Conservation (phyloP, 2,113 vertebrate genomes). For the Amazona guildingii region DNA sequence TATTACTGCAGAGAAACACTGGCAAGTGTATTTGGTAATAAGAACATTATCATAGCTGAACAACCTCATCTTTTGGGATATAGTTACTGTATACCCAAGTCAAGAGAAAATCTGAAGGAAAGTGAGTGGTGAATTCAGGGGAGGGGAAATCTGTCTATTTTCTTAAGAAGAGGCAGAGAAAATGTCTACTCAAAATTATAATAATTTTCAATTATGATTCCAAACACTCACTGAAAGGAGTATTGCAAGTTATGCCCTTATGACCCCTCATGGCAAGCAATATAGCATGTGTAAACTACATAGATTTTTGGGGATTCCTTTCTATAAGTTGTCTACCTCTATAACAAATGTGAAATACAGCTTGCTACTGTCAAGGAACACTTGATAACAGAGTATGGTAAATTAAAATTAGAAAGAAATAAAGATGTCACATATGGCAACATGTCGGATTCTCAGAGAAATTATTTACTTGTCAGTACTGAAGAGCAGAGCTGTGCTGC, state of each 20-base stretch:
- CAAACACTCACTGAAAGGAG: not conserved
- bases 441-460: not conserved
- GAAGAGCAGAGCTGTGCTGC: not conserved
- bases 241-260: not conserved
- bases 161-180: not conserved
- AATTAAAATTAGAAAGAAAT: not conserved
- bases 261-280: not conserved
- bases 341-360: not conserved
- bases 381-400: not conserved
- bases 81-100: not conserved
- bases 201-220: not conserved
- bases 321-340: not conserved
- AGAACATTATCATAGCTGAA: not conserved
- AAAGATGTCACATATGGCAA: not conserved
- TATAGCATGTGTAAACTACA: not conserved
- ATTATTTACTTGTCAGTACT: not conserved
- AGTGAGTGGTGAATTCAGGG: not conserved
- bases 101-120: not conserved
- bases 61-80: not conserved
- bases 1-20: not conserved
- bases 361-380: not conserved
- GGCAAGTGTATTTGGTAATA: not conserved
- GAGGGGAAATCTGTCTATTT: not conserved
- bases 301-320: not conserved
- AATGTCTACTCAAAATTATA: not conserved